Conservation (phyloP, 2,888 invertebrate species). For the Scelioninae gen. 2 region DNA sequence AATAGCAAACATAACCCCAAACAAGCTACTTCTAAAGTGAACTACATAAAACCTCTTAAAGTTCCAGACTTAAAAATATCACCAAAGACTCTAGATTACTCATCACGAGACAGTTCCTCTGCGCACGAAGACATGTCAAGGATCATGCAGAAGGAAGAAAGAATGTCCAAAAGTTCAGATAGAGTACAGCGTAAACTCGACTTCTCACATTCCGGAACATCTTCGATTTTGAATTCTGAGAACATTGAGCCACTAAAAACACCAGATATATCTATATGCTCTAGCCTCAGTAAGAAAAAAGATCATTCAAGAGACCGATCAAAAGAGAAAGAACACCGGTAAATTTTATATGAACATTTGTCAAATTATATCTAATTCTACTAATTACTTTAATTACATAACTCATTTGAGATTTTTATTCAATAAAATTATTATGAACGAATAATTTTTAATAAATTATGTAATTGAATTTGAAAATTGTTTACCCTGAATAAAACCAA, state of each 20-base stretch:
- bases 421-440: no score
- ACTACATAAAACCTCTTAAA: conserved; percentile 71
- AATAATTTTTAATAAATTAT: no score
- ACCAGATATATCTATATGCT: conserved; percentile 69
- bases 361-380: no score
- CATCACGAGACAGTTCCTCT: conserved; percentile 66
- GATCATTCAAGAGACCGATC: conserved; percentile 69
- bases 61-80: conserved; percentile 73
- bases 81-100: conserved; percentile 70
- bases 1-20: conserved; percentile 58
- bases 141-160: conserved; percentile 63
- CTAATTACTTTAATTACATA: no score
- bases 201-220: conserved; percentile 68
- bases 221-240: conserved; percentile 69
- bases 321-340: conserved; percentile 71
- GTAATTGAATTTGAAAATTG: no score
- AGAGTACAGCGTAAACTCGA: conserved; percentile 70
- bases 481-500: no score
- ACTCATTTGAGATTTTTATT: no score
- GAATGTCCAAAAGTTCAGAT: conserved; percentile 65
- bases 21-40: conserved; percentile 66
- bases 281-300: conserved; percentile 70
- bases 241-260: conserved; percentile 70
- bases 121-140: conserved; percentile 65
- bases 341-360: conserved; percentile 2